A percentile compares a stretch with the other conserved stretches of the same genome.
phyloP scores from a whole-genome alignment of 2,113 vertebrate genomes.

The Pseudorasbora parva region DNA sequence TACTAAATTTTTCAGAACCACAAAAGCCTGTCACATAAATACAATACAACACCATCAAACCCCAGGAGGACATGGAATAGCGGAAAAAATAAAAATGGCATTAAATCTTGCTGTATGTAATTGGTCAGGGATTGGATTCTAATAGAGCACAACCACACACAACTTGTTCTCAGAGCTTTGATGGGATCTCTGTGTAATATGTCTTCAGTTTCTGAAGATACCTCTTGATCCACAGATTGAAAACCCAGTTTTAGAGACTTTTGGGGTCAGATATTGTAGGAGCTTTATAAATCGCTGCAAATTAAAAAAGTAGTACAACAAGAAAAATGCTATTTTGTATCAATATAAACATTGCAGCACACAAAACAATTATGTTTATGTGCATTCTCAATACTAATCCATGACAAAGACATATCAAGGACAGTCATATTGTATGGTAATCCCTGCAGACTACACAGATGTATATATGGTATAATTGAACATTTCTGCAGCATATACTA shows the following conservation, averaged over 20 bases:
- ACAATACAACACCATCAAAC: background rate
- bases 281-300: background rate
- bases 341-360: background rate
- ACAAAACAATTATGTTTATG: background rate
- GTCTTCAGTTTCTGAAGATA: constrained; percentile 9
- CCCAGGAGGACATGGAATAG: background rate
- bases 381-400: background rate
- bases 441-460: background rate
- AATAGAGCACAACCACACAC: constrained; percentile 31
- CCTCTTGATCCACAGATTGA: constrained; percentile 38
- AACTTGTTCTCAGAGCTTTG: constrained; percentile 16
- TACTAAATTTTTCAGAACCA: background rate
- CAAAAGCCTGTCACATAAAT: constrained; percentile 8
- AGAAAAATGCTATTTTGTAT: background rate
- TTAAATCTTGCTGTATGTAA: constrained; percentile 21
- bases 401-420: background rate
- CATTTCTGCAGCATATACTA: background rate
- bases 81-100: background rate
- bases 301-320: background rate
- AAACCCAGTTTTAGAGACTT: constrained; percentile 23
- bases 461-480: background rate
- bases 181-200: constrained; percentile 34
- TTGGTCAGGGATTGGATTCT: constrained; percentile 24
- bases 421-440: background rate
- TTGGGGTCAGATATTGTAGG: background rate